Evolutionary conservation across 2,888 invertebrate species (phyloP), one percentile per base, ranked within the genome.

Genomic region (Sinelater perroti): DNA sequence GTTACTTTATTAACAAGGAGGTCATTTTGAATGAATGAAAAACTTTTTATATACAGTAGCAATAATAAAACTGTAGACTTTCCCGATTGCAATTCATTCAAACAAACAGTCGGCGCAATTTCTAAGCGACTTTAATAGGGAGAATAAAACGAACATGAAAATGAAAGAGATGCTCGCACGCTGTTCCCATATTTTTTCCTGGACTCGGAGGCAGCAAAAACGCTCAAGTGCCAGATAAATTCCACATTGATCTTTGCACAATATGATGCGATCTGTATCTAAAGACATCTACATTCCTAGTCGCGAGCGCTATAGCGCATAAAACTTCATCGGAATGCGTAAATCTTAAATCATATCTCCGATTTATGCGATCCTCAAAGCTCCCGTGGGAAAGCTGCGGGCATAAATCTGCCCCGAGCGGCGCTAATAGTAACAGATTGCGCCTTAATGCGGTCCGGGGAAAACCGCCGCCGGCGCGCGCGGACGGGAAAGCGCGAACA

Each of bases 311-410:
- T 50, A 35, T 7, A 35, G 44, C 44, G 51, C 53, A 60, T 56
- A 60, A 56, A 59, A 60, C 58, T 60, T 40, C 56, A 47, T 26
- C 18, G 56, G 58, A 56, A 61, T 61, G 61, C 49, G 63, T 46
- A 63, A 57, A 63, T 61, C 61, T 61, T 63, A 63, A 63, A 63
- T 63, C 63, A 63, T 59, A 63, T 56, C 59, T 53, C 40, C 40
- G 58, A 63, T 54, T 61, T 61, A 60, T 56, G 51, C 38, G 42
- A 52, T 44, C 35, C 52, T 30, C 44, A 55, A 56, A 50, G 58
- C 63, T 61, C 56, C 63, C 63, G 63, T 63, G 63, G 58, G 63
- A 63, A 61, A 56, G 35, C 42, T 20, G 17, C 36, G 31, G 20
- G 42, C 16, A 58, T 60, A 60, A 61, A 61, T 60, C 63, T 56